phyloP scores from a whole-genome alignment of 2,113 vertebrate species.

The Bombycilla garrulus region DNA sequence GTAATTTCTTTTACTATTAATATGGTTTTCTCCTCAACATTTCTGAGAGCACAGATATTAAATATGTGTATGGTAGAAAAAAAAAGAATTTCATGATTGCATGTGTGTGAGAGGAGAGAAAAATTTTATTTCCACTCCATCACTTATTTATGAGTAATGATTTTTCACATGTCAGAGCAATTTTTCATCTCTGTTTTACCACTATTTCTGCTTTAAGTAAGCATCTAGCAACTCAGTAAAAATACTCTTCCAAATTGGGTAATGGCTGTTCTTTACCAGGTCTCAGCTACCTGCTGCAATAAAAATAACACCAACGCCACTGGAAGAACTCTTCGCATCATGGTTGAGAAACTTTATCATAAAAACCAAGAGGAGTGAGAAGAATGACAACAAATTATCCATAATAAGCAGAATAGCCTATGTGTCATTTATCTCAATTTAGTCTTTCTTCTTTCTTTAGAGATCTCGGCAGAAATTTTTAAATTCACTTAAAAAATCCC shows the following conservation, averaged over 20 bases:
- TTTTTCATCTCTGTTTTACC: neutral
- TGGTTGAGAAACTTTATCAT: neutral
- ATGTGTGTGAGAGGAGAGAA: neutral
- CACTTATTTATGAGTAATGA: neutral
- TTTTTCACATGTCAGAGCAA: neutral
- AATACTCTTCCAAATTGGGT: neutral
- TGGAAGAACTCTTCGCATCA: fast-evolving
- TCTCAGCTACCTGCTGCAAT: neutral
- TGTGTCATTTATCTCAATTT: neutral
- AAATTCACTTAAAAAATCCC: neutral
- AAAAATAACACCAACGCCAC: neutral
- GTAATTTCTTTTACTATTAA: neutral
- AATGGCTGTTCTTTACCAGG: neutral
- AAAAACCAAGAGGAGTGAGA: neutral
- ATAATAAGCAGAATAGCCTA: neutral
- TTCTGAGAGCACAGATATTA: neutral
- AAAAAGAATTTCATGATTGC: neutral
- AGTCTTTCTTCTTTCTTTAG: neutral
- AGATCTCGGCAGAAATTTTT: neutral
- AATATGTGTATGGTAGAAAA: neutral
- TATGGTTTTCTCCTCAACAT: neutral
- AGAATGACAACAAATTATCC: neutral
- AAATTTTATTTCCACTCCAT: neutral
- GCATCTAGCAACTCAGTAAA: neutral
- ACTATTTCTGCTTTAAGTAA: neutral